Evolutionary conservation across 1,140 invertebrate genomes (phyloP).

Genomic region (Phymastichus coffea): DNA sequence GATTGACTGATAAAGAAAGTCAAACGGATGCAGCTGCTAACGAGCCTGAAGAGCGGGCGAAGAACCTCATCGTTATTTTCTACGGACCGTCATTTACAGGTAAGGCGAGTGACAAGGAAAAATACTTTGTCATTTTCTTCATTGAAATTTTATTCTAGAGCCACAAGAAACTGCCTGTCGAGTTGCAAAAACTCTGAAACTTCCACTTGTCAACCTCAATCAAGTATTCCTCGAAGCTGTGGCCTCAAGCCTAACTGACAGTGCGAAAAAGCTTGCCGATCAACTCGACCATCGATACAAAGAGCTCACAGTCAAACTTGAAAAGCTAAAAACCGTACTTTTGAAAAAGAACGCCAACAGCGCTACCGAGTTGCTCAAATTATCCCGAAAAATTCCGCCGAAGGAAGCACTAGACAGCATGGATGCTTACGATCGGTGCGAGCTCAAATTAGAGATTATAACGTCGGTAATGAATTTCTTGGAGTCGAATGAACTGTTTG

Average conservation of each 20-base stretch:
- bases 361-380: not conserved
- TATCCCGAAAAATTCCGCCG: conserved; percentile 28
- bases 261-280: not conserved
- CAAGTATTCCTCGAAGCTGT: conserved; percentile 34
- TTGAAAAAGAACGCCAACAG: not conserved
- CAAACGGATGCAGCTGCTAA: not conserved
- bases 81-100: conserved; percentile 45
- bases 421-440: conserved; percentile 37
- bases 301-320: not conserved
- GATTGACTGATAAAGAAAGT: conserved; percentile 14
- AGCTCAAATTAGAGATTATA: conserved; percentile 37
- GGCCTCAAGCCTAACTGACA: not conserved
- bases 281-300: conserved; percentile 30
- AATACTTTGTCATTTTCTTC: not conserved
- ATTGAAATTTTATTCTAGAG: no score
- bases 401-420: conserved; percentile 28
- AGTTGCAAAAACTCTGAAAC: conserved; percentile 28
- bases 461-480: conserved; percentile 25
- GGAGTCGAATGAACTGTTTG: not conserved
- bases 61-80: conserved; percentile 40
- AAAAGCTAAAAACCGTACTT: not conserved
- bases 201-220: conserved; percentile 39
- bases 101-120: no score
- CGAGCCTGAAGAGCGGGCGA: conserved; percentile 10
- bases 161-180: conserved; percentile 41